A percentile compares a stretch with the other conserved stretches of the same genome.
Evolutionary conservation across 2,888 invertebrate species (phyloP).

Genomic region (Taphrorychus bicolor): DNA sequence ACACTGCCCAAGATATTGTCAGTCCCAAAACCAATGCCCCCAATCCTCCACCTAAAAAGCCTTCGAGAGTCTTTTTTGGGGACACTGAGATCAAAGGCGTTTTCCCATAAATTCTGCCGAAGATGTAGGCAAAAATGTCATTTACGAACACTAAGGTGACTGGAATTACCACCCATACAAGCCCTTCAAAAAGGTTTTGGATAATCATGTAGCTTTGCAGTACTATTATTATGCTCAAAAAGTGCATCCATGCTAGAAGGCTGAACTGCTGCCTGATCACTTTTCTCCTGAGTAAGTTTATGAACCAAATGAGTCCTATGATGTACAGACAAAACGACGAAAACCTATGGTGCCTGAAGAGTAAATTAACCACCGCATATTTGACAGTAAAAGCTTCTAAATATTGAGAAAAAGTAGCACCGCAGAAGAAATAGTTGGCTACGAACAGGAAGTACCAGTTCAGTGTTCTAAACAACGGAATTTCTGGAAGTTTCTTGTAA

Average conservation of each 20-base stretch:
- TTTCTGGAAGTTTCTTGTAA: slow-evolving; percentile 96
- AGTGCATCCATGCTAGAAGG: slow-evolving; percentile 98
- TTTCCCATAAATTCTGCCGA: slow-evolving; percentile 98
- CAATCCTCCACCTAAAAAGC: slow-evolving; percentile 96
- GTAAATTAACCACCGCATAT: slow-evolving; percentile 70
- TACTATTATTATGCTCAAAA: slow-evolving; percentile 94
- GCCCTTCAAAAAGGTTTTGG: slow-evolving; percentile 94
- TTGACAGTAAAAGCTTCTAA: slow-evolving; percentile 66
- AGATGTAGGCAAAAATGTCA: slow-evolving; percentile 99
- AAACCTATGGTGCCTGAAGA: slow-evolving; percentile 95
- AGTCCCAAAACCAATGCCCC: slow-evolving; percentile 91
- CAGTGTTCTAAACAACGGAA: slow-evolving; percentile 76
- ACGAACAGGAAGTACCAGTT: slow-evolving; percentile 98
- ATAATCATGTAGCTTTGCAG: slow-evolving; percentile 97
- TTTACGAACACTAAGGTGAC: slow-evolving; percentile 98
- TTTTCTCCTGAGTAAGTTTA: slow-evolving; percentile 93
- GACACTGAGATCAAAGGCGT: slow-evolving; percentile 98
- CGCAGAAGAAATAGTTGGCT: slow-evolving; percentile 98
- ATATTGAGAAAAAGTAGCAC: slow-evolving; percentile 88
- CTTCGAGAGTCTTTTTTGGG: slow-evolving; percentile 99
- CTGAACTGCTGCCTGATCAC: slow-evolving; percentile 95
- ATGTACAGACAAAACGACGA: slow-evolving; percentile 96
- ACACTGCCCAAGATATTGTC: slow-evolving; percentile 63
- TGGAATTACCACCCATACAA: slow-evolving; percentile 94
- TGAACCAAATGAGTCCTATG: slow-evolving; percentile 96